Conservation (phyloP, 2,113 vertebrate genomes). For the Macheiramphus alcinus region DNA sequence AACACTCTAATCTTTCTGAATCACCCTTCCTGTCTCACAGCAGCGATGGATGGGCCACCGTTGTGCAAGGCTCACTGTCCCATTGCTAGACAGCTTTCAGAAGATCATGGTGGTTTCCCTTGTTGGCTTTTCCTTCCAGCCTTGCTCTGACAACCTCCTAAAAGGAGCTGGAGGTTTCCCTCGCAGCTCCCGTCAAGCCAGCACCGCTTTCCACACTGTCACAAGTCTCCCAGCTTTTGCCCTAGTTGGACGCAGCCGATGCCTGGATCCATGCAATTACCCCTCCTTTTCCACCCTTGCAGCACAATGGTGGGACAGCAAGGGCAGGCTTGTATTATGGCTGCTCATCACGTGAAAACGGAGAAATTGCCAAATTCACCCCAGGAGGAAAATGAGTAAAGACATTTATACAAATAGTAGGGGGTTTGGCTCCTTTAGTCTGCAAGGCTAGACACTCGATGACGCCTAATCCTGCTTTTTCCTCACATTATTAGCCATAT, state of each 20-base stretch:
- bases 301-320: background rate
- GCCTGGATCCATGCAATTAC: background rate
- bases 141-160: background rate
- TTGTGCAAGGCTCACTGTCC: background rate
- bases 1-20: background rate
- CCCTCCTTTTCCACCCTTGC: background rate
- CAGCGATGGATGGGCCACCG: accelerated
- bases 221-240: background rate
- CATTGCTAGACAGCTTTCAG: background rate
- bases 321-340: background rate
- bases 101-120: background rate
- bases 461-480: background rate
- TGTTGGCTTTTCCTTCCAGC: background rate
- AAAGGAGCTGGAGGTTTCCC: background rate
- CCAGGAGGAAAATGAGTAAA: background rate
- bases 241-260: background rate
- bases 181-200: background rate
- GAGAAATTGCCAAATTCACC: background rate
- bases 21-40: background rate
- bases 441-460: background rate
- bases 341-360: background rate
- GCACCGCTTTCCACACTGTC: accelerated
- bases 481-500: background rate
- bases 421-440: background rate
- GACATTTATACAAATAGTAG: background rate